Evolutionary conservation across 2,888 invertebrate species (phyloP), one percentile per base, ranked within the genome.

Genomic region (Eupithecia centaureata): DNA sequence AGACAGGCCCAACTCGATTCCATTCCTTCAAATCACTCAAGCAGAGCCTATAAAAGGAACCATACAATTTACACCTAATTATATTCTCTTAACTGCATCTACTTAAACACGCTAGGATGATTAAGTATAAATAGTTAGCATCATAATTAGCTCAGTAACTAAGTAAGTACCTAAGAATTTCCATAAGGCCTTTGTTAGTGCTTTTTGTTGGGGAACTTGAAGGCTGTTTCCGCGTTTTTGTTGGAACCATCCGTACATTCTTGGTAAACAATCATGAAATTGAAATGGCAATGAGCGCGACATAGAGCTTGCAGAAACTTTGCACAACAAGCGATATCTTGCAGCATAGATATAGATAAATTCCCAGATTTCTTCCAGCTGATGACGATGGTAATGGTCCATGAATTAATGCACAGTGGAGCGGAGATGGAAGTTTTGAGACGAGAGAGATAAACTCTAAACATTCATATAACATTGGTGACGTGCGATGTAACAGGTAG

Each of bases 61-160:
- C 83, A 82, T 67, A 58, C 52, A 85, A 85, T 87, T 85, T 80
- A 81, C 56, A 79, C 76, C 76, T 76, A 56, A 61, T 65, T 65
- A 70, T 61, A 63, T 70, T 65, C 47, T 67, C 59, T 67, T 58
- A 65, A 52, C 63, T 63, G 60, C 66, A 62, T 63, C 30, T 56
- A n/a, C 12, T 57, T 12, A 28, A 67, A 63, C 67, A 68, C 65
- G 65, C 67, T 51, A 72, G 25, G 38, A 60, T 65, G 64, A 73
- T 72, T 66, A 72, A 56, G 18, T 65, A 68, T 27, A 61, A 70
- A 68, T 63, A 57, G 25, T 65, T 65, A 64, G 42, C 67, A 52
- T 56, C 38, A 60, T 64, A 63, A 64, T 66, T 47, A 61, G 32
- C 18, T 47, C 47, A 25, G 58, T 57, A 69, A 59, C 42, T 68